Percentiles rank a stretch among this genome's conserved stretches.
Conservation (phyloP, 1,140 invertebrate genomes). For the Drosophila yakuba region DNA sequence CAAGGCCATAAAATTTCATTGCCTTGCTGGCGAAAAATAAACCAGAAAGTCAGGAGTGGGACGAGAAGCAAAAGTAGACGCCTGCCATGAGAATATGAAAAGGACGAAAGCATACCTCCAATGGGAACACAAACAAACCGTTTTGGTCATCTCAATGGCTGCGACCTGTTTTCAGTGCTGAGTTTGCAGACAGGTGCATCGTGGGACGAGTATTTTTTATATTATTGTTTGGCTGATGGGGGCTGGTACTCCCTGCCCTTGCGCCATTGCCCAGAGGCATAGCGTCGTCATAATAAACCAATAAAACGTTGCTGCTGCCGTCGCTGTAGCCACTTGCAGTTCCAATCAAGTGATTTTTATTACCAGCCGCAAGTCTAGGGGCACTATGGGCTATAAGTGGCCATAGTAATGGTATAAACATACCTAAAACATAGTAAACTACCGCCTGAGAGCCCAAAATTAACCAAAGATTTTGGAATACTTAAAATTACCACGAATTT, state of each 20-base stretch:
- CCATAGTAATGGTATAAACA: conserved; percentile 66
- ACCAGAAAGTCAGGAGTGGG: conserved; percentile 3
- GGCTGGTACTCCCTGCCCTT: conserved; percentile 1
- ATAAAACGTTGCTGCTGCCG: conserved; percentile 55
- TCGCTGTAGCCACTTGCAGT: conserved; percentile 65
- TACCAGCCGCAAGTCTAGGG: conserved; percentile 23
- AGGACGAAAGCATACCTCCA: background rate
- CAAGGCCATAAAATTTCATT: conserved; percentile 80
- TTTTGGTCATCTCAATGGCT: conserved; percentile 20
- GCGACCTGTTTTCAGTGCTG: conserved; percentile 6
- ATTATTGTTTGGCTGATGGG: conserved; percentile 1
- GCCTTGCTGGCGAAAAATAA: conserved; percentile 52
- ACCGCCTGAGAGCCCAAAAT: conserved; percentile 37
- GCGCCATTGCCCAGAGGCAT: conserved; percentile 6
- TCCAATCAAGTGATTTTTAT: conserved; percentile 82
- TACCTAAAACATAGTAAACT: conserved; percentile 74
- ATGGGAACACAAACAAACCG: background rate
- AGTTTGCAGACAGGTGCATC: conserved; percentile 42
- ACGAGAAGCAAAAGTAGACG: background rate
- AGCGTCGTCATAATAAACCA: conserved; percentile 75
- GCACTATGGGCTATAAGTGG: conserved; percentile 62
- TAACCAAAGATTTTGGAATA: conserved; percentile 17
- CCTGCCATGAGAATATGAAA: background rate
- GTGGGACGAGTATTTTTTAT: conserved; percentile 8
- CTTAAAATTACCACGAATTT: conserved; percentile 13